Conservation (phyloP, 2,797 vertebrate genomes). For the Taeniopygia guttata region DNA sequence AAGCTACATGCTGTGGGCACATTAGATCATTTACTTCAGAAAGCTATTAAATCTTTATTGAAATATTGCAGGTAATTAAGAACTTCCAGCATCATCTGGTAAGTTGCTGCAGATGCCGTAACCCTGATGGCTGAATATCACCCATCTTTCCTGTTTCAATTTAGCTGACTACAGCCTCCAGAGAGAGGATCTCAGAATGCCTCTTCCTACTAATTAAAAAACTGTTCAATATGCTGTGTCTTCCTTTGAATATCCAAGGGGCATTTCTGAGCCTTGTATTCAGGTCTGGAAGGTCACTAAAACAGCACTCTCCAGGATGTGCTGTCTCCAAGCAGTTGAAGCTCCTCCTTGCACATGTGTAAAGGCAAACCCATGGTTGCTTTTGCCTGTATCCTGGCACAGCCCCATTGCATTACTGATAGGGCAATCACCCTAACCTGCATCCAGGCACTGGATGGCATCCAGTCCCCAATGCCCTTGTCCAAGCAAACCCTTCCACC, state of each 20-base stretch:
- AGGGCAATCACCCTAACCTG: background rate
- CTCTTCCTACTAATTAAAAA: background rate
- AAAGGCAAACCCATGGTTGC: background rate
- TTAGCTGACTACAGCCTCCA: background rate
- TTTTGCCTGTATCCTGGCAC: background rate
- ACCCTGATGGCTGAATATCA: background rate
- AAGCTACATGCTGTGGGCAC: background rate
- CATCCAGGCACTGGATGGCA: background rate
- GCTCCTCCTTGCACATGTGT: background rate
- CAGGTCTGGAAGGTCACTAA: background rate
- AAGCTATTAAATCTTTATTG: background rate
- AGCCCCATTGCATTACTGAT: background rate
- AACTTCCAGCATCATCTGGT: background rate
- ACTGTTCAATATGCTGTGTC: background rate
- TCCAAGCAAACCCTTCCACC: background rate
- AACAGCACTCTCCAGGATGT: background rate
- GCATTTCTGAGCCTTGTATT: background rate
- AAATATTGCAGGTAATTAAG: slow-evolving; percentile 14
- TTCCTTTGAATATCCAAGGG: background rate
- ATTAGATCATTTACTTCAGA: background rate
- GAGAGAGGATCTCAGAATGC: background rate
- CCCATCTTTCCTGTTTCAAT: background rate
- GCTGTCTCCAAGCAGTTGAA: background rate
- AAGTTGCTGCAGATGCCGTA: background rate
- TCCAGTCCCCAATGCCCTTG: background rate